Base-by-base conservation (phyloP, 1,140 invertebrate genomes). In the Hydropsyche tenuis region DNA sequence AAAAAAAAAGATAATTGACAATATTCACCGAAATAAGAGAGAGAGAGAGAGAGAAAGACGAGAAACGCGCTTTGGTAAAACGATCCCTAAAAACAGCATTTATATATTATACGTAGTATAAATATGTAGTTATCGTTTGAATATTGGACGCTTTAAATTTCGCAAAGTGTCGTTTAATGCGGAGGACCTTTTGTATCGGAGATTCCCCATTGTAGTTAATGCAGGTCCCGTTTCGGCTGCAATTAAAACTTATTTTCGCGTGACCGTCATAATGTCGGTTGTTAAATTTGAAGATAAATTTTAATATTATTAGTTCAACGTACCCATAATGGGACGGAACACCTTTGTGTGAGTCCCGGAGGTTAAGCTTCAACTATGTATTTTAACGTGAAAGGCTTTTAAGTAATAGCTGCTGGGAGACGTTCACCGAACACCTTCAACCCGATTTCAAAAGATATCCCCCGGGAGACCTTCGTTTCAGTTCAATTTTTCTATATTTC, bases 251-350 rank as follows among this genome's bases (percentile, higher is more conserved):
- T 65, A 65, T 65, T 65, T 65, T 23, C 30, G 11, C 63, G n/a
- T 65, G 63, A 65, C 63, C 63, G 42, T 65, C 42, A 42, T 65
- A 65, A 65, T 65, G 63, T 43, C 23, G 37, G 30, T 12, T 65
- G 42, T 45, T 18, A 42, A 45, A 65, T 65, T 45, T 12, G 30
- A n/a, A 42, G 63, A 65, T 65, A 65, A 65, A 65, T 65, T 65
- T 65, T 65, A 65, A 65, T 65, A 65, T 18, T 65, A 65, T 65
- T 65, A 65, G 63, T 65, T 65, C 30, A 16, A 65, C 63, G 63
- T 43, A 37, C 16, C 42, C 63, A 65, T 65, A 18, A 23, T 60
- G 56, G 22, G 45, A 48, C 45, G 45, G 11, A 16, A 16, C 45
- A 16, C 45, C 11, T 48, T 48, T 48, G 16, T 48, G 16, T 14